Percentiles rank a stretch among this genome's conserved stretches.
Conservation (phyloP, 1,140 invertebrate species). For the Scaptomyza pallida region DNA sequence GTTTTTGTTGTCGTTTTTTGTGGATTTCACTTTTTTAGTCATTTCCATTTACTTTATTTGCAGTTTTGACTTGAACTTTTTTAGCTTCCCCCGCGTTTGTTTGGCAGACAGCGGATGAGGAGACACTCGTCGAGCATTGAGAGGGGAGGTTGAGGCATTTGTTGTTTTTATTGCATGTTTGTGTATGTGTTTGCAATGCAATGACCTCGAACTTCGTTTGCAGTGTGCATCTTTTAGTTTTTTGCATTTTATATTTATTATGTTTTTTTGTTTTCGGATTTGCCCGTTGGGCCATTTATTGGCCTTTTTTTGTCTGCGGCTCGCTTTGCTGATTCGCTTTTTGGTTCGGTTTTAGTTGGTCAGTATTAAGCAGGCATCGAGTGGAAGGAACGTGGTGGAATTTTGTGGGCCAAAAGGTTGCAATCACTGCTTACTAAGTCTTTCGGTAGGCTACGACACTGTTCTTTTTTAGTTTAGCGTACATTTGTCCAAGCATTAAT, state of each 20-base stretch:
- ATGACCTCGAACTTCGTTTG: conserved; percentile 70
- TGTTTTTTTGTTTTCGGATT: conserved; percentile 27
- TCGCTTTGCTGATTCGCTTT: conserved; percentile 20
- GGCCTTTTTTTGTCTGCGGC: conserved; percentile 35
- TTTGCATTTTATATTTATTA: conserved; percentile 27
- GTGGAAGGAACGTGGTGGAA: conserved; percentile 31
- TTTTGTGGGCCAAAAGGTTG: conserved; percentile 47
- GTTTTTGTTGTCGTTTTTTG: conserved; percentile 42
- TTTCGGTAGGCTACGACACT: too few species aligned
- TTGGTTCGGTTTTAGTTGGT: conserved; percentile 37
- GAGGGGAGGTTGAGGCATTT: conserved; percentile 28
- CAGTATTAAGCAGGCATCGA: conserved; percentile 21
- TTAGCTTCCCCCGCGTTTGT: conserved; percentile 21
- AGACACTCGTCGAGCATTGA: background rate
- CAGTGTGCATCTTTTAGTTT: conserved; percentile 49
- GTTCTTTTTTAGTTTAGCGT: too few species aligned
- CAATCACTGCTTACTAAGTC: conserved; percentile 4
- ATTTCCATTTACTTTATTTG: conserved; percentile 62
- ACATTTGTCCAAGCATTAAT: conserved; percentile 2
- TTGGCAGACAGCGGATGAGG: conserved; percentile 10
- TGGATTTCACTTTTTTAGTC: conserved; percentile 69
- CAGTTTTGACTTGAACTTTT: conserved; percentile 51
- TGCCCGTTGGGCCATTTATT: conserved; percentile 43
- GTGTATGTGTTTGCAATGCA: conserved; percentile 46
- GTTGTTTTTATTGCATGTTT: conserved; percentile 43